Conservation (phyloP, 2,113 vertebrate species). For the Urocolius indicus region DNA sequence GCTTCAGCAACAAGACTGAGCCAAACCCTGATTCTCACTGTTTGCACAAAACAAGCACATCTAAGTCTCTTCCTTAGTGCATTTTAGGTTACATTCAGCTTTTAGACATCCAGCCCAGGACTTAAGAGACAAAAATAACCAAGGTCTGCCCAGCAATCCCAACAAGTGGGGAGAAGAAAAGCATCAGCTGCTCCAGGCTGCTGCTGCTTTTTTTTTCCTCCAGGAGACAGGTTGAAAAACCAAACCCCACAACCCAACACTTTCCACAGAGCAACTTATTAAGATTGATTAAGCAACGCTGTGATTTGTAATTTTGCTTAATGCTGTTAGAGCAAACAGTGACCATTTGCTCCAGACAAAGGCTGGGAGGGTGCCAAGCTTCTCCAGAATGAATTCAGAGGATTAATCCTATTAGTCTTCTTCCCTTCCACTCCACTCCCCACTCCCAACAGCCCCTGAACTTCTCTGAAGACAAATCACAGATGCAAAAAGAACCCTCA, state of each 20-base stretch:
- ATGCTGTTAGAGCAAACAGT: constrained; percentile 72
- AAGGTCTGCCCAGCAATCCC: not conserved
- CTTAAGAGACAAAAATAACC: not conserved
- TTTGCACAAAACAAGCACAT: too few relatives aligned
- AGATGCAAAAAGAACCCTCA: not conserved
- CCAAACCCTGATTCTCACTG: not conserved
- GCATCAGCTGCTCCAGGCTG: not conserved
- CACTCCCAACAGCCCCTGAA: not conserved
- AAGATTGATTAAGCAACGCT: constrained; percentile 58
- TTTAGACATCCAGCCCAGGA: not conserved
- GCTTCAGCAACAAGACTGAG: not conserved
- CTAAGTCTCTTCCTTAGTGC: not conserved
- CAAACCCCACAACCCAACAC: not conserved
- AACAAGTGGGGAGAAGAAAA: not conserved
- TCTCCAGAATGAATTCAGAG: constrained; percentile 69
- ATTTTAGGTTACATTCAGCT: too few relatives aligned
- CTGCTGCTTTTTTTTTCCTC: not conserved
- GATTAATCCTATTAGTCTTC: constrained; percentile 75
- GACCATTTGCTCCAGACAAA: constrained; percentile 60
- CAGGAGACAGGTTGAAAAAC: not conserved
- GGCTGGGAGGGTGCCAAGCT: constrained; percentile 57
- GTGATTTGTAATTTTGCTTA: constrained; percentile 73
- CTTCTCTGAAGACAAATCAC: not conserved
- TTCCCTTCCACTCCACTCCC: not conserved
- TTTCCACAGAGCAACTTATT: constrained; percentile 33